Conservation (phyloP, 2,113 vertebrate genomes). For the Salvelinus namaycush region DNA sequence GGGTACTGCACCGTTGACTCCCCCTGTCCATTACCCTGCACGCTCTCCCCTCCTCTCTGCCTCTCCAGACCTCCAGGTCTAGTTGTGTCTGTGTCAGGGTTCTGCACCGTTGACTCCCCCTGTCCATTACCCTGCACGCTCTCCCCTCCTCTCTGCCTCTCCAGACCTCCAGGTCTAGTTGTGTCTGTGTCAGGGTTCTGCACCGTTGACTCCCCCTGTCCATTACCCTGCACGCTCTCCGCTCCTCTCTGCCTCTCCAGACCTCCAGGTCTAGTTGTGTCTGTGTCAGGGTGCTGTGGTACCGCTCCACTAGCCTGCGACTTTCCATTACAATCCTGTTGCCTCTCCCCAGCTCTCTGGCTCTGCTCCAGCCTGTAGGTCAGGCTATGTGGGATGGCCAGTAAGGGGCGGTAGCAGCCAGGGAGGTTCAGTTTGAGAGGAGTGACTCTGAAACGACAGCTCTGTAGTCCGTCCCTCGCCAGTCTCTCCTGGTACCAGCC, state of each 20-base stretch:
- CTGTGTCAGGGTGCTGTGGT: background rate
- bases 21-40: background rate
- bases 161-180: background rate
- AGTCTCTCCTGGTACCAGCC: conserved; percentile 81
- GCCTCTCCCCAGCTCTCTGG: conserved; percentile 25
- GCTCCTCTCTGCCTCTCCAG: background rate
- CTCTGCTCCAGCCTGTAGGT: conserved; percentile 68
- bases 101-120: background rate
- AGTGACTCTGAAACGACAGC: conserved; percentile 82
- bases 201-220: background rate
- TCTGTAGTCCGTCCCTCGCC: conserved; percentile 78
- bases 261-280: background rate
- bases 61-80: background rate
- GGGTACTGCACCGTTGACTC: background rate
- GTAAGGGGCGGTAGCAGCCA: conserved; percentile 87
- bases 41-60: background rate
- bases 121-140: background rate
- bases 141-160: background rate
- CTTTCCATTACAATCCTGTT: conserved; percentile 13
- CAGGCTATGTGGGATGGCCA: conserved; percentile 82
- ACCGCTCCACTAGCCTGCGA: background rate
- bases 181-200: conserved; percentile 14
- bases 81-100: conserved; percentile 20
- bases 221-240: background rate
- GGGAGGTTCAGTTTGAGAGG: conserved; percentile 88